Conservation (phyloP, 2,888 invertebrate species). For the Cylindroiulus punctatus region DNA sequence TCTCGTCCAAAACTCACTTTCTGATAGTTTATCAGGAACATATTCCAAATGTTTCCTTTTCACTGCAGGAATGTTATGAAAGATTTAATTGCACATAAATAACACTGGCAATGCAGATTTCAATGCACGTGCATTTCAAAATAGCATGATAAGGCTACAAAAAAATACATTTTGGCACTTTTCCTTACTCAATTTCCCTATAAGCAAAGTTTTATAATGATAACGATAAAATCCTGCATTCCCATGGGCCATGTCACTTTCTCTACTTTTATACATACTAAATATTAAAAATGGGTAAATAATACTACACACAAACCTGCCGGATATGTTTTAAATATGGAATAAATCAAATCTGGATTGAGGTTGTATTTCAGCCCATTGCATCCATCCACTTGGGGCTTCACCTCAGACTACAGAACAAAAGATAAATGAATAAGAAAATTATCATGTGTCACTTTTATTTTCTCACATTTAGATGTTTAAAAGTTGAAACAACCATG, state of each 20-base stretch:
- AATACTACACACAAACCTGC: slow-evolving; percentile 69
- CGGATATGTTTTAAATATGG: slow-evolving; percentile 99
- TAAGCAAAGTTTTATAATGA: no score
- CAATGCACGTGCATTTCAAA: no score
- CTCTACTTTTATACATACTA: no score
- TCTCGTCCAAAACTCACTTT: slow-evolving; percentile 98
- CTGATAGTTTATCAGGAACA: slow-evolving; percentile 94
- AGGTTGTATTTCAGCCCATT: slow-evolving; percentile 97
- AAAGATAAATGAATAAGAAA: slow-evolving; percentile 30
- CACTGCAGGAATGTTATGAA: slow-evolving; percentile 69
- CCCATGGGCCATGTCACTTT: no score
- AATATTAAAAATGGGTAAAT: background rate
- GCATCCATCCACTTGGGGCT: slow-evolving; percentile 95
- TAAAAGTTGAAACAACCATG: no score
- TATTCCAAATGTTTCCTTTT: slow-evolving; percentile 95
- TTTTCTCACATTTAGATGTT: no score
- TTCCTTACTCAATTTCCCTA: no score
- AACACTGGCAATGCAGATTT: no score
- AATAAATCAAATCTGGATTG: slow-evolving; percentile 95
- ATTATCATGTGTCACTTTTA: background rate
- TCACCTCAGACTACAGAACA: slow-evolving; percentile 84
- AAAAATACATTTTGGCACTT: no score
- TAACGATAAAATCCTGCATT: no score
- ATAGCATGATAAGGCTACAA: no score
- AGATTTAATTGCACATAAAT: no score